Conservation (phyloP, 2,888 invertebrate genomes). For the Allophyes oxyacanthae region DNA sequence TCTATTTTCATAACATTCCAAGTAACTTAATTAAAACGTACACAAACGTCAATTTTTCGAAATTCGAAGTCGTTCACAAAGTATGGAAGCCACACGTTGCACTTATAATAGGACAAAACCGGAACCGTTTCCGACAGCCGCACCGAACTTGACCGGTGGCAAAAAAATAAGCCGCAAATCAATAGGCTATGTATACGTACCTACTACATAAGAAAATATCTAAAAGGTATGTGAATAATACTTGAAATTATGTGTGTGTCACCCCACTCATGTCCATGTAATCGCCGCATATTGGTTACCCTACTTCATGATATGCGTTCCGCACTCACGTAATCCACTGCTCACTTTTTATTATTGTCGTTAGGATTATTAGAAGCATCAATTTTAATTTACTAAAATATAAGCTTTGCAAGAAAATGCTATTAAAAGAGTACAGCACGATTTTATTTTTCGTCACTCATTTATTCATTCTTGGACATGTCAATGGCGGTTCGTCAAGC, state of each 20-base stretch:
- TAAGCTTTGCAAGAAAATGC: not conserved
- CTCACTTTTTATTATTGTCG: no score
- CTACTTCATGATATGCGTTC: slow-evolving; percentile 39
- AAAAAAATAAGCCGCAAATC: slow-evolving; percentile 43
- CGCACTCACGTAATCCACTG: slow-evolving; percentile 21
- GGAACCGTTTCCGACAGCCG: slow-evolving; percentile 47
- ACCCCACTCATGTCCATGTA: slow-evolving; percentile 49
- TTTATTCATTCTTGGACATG: slow-evolving; percentile 6
- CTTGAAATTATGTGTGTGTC: slow-evolving; percentile 60
- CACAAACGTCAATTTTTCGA: not conserved
- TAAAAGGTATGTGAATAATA: slow-evolving; percentile 68
- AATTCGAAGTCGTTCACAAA: slow-evolving; percentile 16
- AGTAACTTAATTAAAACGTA: no score
- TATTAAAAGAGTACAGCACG: no score
- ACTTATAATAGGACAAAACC: slow-evolving; percentile 39
- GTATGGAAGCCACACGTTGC: slow-evolving; percentile 54
- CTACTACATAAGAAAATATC: slow-evolving; percentile 56
- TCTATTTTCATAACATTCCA: no score
- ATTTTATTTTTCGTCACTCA: not conserved
- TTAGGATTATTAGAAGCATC: no score
- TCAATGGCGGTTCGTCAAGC: no score
- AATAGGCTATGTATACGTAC: slow-evolving; percentile 70
- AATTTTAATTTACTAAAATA: no score
- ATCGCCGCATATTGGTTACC: slow-evolving; percentile 41
- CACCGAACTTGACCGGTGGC: slow-evolving; percentile 56